Evolutionary conservation across 2,888 invertebrate genomes (phyloP).

Genomic region (Eutolmus rufibarbis): DNA sequence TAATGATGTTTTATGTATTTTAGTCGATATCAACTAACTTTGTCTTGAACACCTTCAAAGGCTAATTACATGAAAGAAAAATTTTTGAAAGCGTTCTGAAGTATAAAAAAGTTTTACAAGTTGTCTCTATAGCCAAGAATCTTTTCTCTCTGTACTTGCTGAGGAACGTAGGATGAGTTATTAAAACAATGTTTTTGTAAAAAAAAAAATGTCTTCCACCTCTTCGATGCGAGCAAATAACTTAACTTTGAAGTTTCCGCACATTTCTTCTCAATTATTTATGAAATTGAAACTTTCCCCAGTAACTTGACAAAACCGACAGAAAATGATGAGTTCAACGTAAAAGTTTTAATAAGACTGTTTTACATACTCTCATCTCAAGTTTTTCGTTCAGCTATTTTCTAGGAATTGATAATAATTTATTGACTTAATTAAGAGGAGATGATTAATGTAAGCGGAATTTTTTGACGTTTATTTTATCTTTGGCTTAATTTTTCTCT

Average conservation of each 20-base stretch:
- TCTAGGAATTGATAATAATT: background rate
- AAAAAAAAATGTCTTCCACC: background rate
- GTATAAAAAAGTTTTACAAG: background rate
- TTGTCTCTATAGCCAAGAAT: background rate
- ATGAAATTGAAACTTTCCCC: background rate
- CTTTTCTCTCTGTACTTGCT: background rate
- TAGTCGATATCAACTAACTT: background rate
- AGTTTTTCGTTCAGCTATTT: background rate
- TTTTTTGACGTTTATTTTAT: background rate
- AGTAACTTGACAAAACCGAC: background rate
- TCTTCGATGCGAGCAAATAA: background rate
- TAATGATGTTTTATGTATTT: background rate
- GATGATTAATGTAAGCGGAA: background rate
- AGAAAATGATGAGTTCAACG: background rate
- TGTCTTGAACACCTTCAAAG: background rate
- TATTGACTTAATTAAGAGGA: background rate
- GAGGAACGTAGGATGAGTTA: background rate
- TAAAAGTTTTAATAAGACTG: background rate
- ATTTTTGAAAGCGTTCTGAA: background rate
- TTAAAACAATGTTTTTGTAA: background rate
- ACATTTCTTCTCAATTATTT: background rate
- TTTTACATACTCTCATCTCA: background rate
- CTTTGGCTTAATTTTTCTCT: background rate
- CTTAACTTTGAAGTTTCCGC: background rate
- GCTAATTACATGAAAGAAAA: background rate